Base-by-base conservation (phyloP, 2,888 invertebrate genomes). In the Criorhina ranunculi region DNA sequence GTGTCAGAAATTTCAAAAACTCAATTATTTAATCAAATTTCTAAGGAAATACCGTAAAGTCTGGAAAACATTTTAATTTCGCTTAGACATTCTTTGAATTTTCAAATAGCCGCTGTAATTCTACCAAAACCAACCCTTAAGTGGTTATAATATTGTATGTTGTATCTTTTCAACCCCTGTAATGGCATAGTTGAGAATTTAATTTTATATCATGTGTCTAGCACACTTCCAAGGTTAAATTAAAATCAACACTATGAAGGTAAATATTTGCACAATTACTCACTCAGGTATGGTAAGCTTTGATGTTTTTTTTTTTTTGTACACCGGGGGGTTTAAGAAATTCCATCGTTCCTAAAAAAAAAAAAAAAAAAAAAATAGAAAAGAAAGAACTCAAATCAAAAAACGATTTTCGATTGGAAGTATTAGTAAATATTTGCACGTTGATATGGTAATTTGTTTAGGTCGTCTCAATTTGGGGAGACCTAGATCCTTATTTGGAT, bases 41-140 rank as follows among this genome's bases (percentile, higher is more conserved):
- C 35, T n/a, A 19, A 64, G 62, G 53, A 67, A 40, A 67, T 53
- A 40, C 40, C 66, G 40, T 53, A 53, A 29, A 37, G 37, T 51
- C 53, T 51, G 29, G 37, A 67, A 40, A 53, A 67, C 53, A 67
- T 67, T 67, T 53, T 37, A 49, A 24, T 44, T 60, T 42, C 42
- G 24, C 5, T 60, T 8, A 24, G 29, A 49, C 15, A 53, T 67
- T 67, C 66, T 5, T 12, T 9, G 66, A 53, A 67, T 53, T 40
- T 15, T 53, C 29, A 67, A 67, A 53, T 62, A 53, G 40, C 9
- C 31, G 1, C 51, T 0, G 4, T 9, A 31, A 17, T 31, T 15
- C 17, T 5, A 55, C 2, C 0, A 7, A 4, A 33, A 15, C 17
- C 15, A 33, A 55, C 35, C 35, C 35, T 17, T 29, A 4, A 51